A percentile compares a stretch with the other conserved stretches of the same genome.
These are phyloP conservation scores for Clistopyga incitator DNA, from an alignment of 2,888 invertebrate species.

Conservation along the genomic window DNA sequence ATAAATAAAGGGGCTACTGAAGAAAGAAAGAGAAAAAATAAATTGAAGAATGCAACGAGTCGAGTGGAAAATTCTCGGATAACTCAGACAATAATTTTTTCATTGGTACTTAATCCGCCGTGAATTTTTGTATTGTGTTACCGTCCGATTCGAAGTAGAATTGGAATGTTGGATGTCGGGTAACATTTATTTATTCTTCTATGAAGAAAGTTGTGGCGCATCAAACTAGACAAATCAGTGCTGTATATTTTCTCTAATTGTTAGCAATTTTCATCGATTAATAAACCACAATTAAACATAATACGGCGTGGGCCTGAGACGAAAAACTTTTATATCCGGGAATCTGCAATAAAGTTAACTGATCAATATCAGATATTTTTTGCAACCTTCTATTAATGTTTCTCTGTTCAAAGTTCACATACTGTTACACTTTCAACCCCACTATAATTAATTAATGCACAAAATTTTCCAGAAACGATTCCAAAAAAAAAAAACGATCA, in stretches of 20 bases:
- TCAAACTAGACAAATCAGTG: not conserved
- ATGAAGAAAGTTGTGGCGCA: not conserved
- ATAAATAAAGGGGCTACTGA: slow-evolving; percentile 24
- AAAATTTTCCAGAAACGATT: not conserved
- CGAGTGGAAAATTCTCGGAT: slow-evolving; percentile 14
- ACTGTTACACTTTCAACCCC: not conserved
- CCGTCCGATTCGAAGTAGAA: slow-evolving; percentile 68
- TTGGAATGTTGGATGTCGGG: slow-evolving; percentile 78
- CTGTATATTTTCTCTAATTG: not conserved
- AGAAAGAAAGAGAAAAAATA: slow-evolving; percentile 3
- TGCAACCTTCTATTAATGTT: not conserved
- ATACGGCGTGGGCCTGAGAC: not conserved
- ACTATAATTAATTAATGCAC: not conserved
- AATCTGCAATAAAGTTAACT: not conserved
- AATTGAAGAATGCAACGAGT: slow-evolving; percentile 22
- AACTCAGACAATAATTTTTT: slow-evolving; percentile 37
- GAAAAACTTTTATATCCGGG: not conserved
- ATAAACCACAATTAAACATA: too few relatives aligned
- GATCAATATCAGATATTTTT: not conserved
- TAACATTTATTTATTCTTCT: slow-evolving; percentile 72
- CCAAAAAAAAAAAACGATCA: not conserved
- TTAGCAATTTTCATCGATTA: not conserved
- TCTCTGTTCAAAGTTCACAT: too few relatives aligned
- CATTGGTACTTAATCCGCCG: slow-evolving; percentile 67
- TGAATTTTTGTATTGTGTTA: slow-evolving; percentile 62